A percentile compares a stretch with the other conserved stretches of the same genome.
phyloP scores from a whole-genome alignment of 2,797 vertebrate genomes.

The Pelobates cultripes region DNA sequence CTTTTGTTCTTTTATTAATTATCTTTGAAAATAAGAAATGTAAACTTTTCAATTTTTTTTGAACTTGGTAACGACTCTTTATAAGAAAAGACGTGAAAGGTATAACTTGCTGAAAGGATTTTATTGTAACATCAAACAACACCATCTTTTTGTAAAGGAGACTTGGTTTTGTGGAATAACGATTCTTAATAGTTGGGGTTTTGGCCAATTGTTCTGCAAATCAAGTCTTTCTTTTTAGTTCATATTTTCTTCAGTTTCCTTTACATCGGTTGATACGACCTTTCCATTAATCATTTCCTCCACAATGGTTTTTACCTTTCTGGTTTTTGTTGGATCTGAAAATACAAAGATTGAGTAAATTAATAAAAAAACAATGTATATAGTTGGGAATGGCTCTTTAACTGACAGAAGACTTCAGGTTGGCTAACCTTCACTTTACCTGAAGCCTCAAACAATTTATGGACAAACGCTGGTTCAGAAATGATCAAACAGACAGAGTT shows the following conservation, averaged over 20 bases:
- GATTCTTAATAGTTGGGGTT: neutral
- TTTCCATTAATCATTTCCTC: constrained; percentile 74
- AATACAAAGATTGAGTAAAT: neutral
- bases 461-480: no score
- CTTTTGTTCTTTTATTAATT: no score
- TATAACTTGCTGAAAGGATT: constrained; percentile 21
- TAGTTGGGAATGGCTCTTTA: no score
- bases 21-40: no score
- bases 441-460: no score
- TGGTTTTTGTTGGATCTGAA: constrained; percentile 67
- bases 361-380: no score
- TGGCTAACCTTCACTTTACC: no score
- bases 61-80: no score
- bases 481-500: no score
- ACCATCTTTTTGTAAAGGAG: neutral
- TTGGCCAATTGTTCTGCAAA: neutral
- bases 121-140: constrained; percentile 26
- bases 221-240: constrained; percentile 50
- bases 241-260: constrained; percentile 71
- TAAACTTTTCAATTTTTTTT: rapidly evolving
- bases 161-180: neutral
- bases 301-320: constrained; percentile 72
- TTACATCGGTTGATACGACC: constrained; percentile 65
- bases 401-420: no score
- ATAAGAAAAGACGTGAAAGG: neutral